A percentile compares a stretch with the other conserved stretches of the same genome.
phyloP scores from a whole-genome alignment of 2,113 vertebrate species.

The Nasalis larvatus region DNA sequence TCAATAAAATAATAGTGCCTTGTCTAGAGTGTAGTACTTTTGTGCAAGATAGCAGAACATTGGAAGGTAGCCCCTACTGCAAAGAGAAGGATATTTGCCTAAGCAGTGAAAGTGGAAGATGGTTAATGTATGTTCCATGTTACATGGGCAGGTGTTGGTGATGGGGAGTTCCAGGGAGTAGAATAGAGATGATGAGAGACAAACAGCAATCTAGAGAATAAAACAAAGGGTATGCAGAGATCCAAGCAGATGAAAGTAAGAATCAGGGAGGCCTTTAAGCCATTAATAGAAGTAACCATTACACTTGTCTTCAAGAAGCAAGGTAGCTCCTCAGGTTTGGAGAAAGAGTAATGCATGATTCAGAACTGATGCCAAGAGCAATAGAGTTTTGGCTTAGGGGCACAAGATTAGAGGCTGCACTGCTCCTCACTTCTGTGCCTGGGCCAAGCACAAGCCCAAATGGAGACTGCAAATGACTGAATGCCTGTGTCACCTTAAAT shows the following conservation, averaged over 20 bases:
- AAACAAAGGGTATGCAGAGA: background rate
- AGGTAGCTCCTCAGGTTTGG: no score
- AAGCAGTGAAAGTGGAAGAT: background rate
- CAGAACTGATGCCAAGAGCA: background rate
- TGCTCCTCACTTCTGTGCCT: background rate
- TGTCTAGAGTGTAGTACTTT: background rate
- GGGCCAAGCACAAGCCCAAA: accelerated
- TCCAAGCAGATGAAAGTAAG: background rate
- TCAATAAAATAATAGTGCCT: background rate
- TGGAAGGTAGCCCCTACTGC: background rate
- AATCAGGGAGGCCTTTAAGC: background rate
- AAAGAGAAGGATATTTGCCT: background rate
- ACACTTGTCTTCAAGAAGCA: background rate
- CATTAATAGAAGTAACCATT: accelerated
- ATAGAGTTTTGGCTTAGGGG: no score
- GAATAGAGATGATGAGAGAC: background rate
- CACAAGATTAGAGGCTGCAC: accelerated
- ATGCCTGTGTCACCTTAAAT: accelerated
- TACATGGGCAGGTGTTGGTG: accelerated
- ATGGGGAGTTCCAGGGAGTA: accelerated
- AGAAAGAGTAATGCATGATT: accelerated
- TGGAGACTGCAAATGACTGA: background rate
- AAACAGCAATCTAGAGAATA: background rate
- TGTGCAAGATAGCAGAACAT: background rate
- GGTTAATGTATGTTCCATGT: accelerated